These are phyloP conservation scores for Crotalus helleri DNA, from an alignment of 2,113 vertebrate species.

Conservation along the genomic window DNA sequence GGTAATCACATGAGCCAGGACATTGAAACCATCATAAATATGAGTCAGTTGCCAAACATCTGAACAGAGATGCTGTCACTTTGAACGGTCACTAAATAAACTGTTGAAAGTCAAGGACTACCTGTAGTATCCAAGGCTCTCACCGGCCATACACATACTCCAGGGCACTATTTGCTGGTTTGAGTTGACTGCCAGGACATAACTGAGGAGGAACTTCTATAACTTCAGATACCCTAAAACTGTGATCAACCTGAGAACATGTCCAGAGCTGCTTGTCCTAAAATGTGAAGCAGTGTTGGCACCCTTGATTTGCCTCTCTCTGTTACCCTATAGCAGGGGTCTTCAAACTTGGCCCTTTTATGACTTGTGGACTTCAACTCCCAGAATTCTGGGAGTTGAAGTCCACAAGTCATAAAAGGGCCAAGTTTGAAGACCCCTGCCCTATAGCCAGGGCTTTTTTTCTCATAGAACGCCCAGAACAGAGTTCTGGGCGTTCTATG, in stretches of 20 bases:
- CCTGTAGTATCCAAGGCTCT: neutral
- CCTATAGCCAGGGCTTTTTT: too few species aligned
- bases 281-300: neutral
- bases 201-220: neutral
- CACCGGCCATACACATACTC: neutral
- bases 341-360: too few species aligned
- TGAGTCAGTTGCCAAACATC: neutral
- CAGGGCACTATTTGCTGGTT: neutral
- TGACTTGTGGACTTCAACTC: too few species aligned
- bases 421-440: too few species aligned
- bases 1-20: neutral
- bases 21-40: rapidly evolving
- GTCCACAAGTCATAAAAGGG: too few species aligned
- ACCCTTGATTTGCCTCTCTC: neutral
- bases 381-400: too few species aligned
- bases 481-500: too few species aligned
- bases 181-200: neutral
- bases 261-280: neutral
- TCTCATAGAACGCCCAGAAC: too few species aligned
- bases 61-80: neutral
- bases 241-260: neutral
- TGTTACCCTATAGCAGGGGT: neutral
- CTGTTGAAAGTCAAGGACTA: neutral
- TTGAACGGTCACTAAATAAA: neutral
- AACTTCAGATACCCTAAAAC: neutral